These are phyloP conservation scores for Halcyon leucocephala DNA, from an alignment of 2,797 vertebrate species.

Conservation along the genomic window DNA sequence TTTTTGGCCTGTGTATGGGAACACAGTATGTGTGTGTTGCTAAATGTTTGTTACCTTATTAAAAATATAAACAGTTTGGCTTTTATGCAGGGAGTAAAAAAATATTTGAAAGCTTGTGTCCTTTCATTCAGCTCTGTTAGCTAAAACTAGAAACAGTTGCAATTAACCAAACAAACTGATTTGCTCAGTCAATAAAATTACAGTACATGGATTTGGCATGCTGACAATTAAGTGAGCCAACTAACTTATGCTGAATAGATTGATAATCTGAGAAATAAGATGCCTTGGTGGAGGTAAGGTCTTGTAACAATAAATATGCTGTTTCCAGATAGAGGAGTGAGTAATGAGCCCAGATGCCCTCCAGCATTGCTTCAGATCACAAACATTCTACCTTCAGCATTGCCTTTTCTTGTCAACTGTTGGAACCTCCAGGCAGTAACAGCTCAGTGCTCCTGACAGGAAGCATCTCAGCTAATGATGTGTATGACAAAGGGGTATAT, in stretches of 20 bases:
- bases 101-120: background rate
- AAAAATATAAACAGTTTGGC: background rate
- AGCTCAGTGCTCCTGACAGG: background rate
- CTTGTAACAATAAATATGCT: background rate
- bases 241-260: background rate
- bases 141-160: background rate
- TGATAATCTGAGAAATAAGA: background rate
- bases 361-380: background rate
- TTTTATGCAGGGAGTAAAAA: background rate
- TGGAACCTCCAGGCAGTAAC: background rate
- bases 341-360: constrained; percentile 21
- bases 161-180: constrained; percentile 3
- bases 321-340: background rate
- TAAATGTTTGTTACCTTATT: background rate
- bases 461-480: background rate
- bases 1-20: background rate
- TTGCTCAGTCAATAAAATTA: background rate
- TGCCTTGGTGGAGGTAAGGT: background rate
- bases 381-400: background rate
- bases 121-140: background rate
- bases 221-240: background rate
- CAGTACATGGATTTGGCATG: background rate
- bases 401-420: background rate
- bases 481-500: background rate
- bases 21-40: background rate